Percentiles rank a stretch among this genome's conserved stretches.
Evolutionary conservation across 30 jellyfish, hydroid and myxozoan genomes (phyloP).

Genomic region (Aurelia aurita): DNA sequence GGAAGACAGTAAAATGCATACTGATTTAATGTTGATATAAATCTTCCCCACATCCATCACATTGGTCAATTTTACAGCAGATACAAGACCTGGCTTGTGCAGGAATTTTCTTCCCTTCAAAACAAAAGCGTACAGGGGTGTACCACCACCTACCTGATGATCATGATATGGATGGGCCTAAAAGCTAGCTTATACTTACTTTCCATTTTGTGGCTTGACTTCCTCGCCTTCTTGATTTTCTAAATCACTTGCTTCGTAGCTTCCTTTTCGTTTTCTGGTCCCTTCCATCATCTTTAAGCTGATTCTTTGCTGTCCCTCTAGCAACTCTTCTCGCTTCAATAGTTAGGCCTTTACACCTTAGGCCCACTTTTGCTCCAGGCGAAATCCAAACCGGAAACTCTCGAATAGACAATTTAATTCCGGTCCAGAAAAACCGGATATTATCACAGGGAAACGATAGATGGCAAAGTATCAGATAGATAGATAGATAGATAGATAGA

Average conservation of each 20-base stretch:
- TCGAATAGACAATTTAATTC: too few relatives aligned
- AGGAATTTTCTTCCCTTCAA: neutral
- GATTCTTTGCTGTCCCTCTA: neutral
- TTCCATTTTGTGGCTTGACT: constrained; percentile 28
- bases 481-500: too few relatives aligned
- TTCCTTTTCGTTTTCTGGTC: constrained; percentile 70
- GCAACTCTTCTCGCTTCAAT: neutral
- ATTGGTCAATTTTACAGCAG: too few relatives aligned
- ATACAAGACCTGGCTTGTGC: neutral
- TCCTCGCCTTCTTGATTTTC: constrained; percentile 72
- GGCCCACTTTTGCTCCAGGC: constrained; percentile 35
- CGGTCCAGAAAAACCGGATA: too few relatives aligned
- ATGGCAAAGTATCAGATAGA: too few relatives aligned
- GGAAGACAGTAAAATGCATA: too few relatives aligned
- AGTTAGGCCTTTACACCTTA: neutral
- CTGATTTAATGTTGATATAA: too few relatives aligned
- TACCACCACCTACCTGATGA: too few relatives aligned
- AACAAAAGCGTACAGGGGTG: neutral
- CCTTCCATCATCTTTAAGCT: constrained; percentile 27
- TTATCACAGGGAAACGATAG: too few relatives aligned
- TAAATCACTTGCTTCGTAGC: constrained; percentile 47
- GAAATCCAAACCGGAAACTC: too few relatives aligned
- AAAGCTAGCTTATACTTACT: constrained; percentile 8
- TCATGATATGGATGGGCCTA: neutral
- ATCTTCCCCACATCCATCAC: too few relatives aligned